Evolutionary conservation across 2,113 vertebrate genomes (phyloP).

Genomic region (Thermophis baileyi): DNA sequence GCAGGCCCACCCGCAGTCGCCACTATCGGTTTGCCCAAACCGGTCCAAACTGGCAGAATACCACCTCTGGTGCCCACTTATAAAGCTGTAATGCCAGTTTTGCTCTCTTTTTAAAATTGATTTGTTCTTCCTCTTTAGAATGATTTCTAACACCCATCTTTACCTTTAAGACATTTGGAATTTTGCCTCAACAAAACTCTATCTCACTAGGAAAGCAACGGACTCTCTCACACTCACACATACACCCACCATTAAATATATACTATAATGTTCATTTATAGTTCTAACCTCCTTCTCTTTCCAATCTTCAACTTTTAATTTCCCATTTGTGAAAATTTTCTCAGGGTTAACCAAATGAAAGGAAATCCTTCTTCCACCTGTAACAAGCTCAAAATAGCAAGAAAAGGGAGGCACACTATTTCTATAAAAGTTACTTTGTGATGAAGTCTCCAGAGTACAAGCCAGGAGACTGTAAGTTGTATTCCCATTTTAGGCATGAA

Average conservation of each 20-base stretch:
- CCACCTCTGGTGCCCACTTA: slow-evolving; percentile 15
- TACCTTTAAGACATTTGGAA: slow-evolving; percentile 18
- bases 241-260: background rate
- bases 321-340: background rate
- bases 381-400: slow-evolving; percentile 15
- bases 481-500: too few relatives aligned
- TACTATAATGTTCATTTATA: background rate
- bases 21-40: too few relatives aligned
- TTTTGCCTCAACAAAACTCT: slow-evolving; percentile 28
- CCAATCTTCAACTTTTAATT: background rate
- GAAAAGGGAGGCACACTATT: background rate
- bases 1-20: too few relatives aligned
- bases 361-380: background rate
- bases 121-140: background rate
- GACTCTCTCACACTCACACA: background rate
- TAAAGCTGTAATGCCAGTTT: background rate
- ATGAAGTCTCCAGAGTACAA: too few relatives aligned
- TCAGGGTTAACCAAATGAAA: background rate
- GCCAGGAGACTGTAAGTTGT: too few relatives aligned
- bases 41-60: too few relatives aligned
- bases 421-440: background rate
- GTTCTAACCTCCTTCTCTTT: background rate
- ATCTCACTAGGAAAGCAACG: background rate
- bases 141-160: slow-evolving; percentile 2
- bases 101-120: background rate